phyloP scores from a whole-genome alignment of 2,888 invertebrate species.

The Cyaniris semiargus region DNA sequence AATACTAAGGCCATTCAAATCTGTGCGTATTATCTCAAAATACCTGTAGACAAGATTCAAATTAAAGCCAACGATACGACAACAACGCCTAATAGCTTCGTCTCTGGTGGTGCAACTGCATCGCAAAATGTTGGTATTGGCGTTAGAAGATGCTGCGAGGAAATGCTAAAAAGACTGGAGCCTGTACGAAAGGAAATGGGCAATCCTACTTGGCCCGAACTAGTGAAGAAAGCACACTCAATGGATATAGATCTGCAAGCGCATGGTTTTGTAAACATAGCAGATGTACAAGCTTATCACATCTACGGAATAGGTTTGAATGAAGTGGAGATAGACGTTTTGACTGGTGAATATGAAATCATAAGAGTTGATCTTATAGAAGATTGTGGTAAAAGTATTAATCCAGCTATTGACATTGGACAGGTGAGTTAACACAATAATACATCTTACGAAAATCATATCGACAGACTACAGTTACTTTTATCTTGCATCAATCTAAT shows the following conservation, averaged over 20 bases:
- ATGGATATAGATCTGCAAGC: conserved; percentile 50
- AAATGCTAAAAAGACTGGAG: conserved; percentile 63
- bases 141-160: conserved; percentile 69
- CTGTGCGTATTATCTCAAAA: conserved; percentile 82
- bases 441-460: not conserved
- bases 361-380: conserved; percentile 82
- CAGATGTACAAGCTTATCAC: conserved; percentile 46
- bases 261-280: conserved; percentile 45
- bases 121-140: conserved; percentile 83
- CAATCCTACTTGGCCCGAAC: conserved; percentile 68
- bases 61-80: conserved; percentile 83
- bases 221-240: conserved; percentile 66
- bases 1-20: conserved; percentile 85
- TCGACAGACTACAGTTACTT: not conserved
- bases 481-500: not conserved
- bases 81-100: conserved; percentile 81
- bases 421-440: conserved; percentile 60
- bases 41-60: conserved; percentile 82
- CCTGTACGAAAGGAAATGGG: conserved; percentile 59
- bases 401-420: conserved; percentile 83
- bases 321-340: conserved; percentile 85
- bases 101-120: conserved; percentile 84
- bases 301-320: conserved; percentile 79
- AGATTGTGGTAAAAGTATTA: conserved; percentile 83
- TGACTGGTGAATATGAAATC: conserved; percentile 84